Evolutionary conservation across 2,797 vertebrate species (phyloP).

Genomic region (Tapirus indicus): DNA sequence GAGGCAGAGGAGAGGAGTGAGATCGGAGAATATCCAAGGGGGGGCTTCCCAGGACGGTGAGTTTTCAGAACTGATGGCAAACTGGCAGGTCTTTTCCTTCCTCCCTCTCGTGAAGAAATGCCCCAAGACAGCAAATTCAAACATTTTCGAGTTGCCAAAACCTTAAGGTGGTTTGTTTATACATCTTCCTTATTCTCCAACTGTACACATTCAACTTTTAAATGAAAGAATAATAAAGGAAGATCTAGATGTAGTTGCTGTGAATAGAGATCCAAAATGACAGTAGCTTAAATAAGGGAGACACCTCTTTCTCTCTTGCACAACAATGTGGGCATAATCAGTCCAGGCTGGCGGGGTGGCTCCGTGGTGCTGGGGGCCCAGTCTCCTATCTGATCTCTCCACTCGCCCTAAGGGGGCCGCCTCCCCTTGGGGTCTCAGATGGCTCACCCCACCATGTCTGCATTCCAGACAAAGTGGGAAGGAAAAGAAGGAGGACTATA

Average conservation of each 20-base stretch:
- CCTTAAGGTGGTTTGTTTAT: neutral
- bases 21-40: neutral
- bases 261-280: neutral
- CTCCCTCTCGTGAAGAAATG: neutral
- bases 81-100: neutral
- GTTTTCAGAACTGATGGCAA: slow-evolving; percentile 3
- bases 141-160: neutral
- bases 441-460: neutral
- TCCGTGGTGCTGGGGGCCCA: rapidly evolving
- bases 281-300: neutral
- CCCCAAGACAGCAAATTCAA: neutral
- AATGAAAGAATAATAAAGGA: slow-evolving; percentile 22
- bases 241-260: neutral
- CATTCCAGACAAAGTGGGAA: neutral
- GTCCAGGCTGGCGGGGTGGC: neutral
- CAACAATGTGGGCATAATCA: rapidly evolving
- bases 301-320: neutral
- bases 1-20: neutral
- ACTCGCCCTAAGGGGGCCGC: neutral
- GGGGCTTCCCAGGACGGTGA: neutral
- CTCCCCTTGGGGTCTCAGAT: neutral
- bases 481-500: no score
- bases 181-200: neutral
- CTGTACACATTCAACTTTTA: neutral
- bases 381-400: neutral